phyloP scores from a whole-genome alignment of 2,888 invertebrate species.

The Xanthorhoe spadicearia region DNA sequence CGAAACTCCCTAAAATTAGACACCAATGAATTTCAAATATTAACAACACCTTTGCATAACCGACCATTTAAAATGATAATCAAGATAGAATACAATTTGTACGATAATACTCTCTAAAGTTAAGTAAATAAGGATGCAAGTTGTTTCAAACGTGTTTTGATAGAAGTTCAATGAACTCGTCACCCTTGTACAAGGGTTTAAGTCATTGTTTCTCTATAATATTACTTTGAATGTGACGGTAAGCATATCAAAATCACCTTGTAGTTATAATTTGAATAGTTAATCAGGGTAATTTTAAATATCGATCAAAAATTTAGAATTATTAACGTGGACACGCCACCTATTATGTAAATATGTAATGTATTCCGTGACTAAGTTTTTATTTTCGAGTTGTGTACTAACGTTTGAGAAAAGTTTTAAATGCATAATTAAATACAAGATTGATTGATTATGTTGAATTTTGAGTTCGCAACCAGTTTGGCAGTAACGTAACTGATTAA shows the following conservation, averaged over 20 bases:
- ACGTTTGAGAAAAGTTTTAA: no score
- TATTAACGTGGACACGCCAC: no score
- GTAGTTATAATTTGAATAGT: not conserved
- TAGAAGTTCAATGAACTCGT: slow-evolving; percentile 57
- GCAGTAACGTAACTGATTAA: no score
- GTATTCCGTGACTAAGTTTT: no score
- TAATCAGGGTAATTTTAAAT: no score
- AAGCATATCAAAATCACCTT: slow-evolving; percentile 1
- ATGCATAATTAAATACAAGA: no score
- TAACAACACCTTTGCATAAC: slow-evolving; percentile 53
- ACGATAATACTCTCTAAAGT: slow-evolving; percentile 30
- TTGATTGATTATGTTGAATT: no score
- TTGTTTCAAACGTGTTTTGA: slow-evolving; percentile 31
- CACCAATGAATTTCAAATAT: slow-evolving; percentile 54
- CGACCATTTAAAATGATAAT: slow-evolving; percentile 55
- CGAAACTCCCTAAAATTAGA: slow-evolving; percentile 20
- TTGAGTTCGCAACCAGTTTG: no score
- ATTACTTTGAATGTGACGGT: slow-evolving; percentile 49
- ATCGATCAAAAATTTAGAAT: no score
- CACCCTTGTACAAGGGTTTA: slow-evolving; percentile 61
- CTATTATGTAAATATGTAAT: no score
- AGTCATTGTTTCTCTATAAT: slow-evolving; percentile 61
- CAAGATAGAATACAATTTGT: slow-evolving; percentile 37
- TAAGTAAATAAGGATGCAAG: slow-evolving; percentile 31
- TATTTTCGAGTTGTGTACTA: no score